These are phyloP conservation scores for Prunella himalayana DNA, from an alignment of 2,113 vertebrate species.

Conservation along the genomic window DNA sequence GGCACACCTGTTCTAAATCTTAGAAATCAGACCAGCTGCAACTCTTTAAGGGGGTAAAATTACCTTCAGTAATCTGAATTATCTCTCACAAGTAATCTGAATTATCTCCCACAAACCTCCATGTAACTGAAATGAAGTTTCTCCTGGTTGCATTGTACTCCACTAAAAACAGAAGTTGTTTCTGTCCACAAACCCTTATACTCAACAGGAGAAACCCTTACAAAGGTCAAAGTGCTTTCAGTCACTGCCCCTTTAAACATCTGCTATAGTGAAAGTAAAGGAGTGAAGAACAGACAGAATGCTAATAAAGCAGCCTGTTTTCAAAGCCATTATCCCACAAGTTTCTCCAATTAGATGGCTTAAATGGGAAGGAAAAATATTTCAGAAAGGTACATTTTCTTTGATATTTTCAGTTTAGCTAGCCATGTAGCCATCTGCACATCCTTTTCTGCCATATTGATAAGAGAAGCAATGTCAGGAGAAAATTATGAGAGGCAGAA, in stretches of 20 bases:
- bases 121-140: background rate
- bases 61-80: too few relatives aligned
- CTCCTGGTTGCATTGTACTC: background rate
- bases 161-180: background rate
- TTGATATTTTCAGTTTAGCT: background rate
- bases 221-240: background rate
- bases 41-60: too few relatives aligned
- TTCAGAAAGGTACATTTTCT: background rate
- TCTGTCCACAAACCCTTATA: background rate
- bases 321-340: background rate
- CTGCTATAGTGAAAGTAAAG: background rate
- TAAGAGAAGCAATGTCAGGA: background rate
- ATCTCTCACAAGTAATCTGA: too few relatives aligned
- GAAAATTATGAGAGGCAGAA: background rate
- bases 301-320: background rate
- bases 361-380: background rate
- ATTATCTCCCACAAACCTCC: too few relatives aligned
- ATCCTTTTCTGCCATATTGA: background rate
- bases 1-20: too few relatives aligned
- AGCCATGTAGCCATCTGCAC: background rate
- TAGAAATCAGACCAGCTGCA: too few relatives aligned
- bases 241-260: background rate
- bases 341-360: background rate
- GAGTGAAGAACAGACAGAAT: background rate
- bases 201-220: background rate